These are phyloP conservation scores for Myotis davidii DNA, from an alignment of 2,113 vertebrate species.

Conservation along the genomic window DNA sequence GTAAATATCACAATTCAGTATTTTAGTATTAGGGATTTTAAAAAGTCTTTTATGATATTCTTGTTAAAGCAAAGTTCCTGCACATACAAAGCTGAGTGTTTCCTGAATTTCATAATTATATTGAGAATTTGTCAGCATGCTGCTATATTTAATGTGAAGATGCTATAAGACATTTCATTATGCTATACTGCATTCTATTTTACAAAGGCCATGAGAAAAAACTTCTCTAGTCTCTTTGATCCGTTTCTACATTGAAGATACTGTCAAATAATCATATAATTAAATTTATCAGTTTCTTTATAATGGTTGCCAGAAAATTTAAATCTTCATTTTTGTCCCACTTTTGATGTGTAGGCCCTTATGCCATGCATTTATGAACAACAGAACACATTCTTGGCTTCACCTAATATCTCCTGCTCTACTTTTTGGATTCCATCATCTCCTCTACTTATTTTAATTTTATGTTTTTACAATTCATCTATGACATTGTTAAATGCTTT, in stretches of 20 bases:
- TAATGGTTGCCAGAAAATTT: background rate
- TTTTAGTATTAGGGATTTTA: constrained; percentile 15
- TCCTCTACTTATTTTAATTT: constrained; percentile 31
- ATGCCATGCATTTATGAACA: background rate
- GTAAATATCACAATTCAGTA: constrained; percentile 28
- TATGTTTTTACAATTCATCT: background rate
- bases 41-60: background rate
- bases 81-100: constrained; percentile 26
- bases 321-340: background rate
- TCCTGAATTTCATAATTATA: constrained; percentile 29
- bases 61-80: background rate
- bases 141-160: constrained; percentile 28
- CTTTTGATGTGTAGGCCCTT: background rate
- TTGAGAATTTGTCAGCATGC: background rate
- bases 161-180: background rate
- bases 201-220: constrained; percentile 31
- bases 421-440: background rate
- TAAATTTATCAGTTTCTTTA: constrained; percentile 22
- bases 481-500: constrained; percentile 40
- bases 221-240: background rate
- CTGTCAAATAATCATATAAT: background rate
- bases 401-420: background rate
- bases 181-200: constrained; percentile 5
- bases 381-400: background rate
- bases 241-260: background rate